Evolutionary conservation across 2,888 invertebrate genomes (phyloP).

Genomic region (Anthophora plumipes): DNA sequence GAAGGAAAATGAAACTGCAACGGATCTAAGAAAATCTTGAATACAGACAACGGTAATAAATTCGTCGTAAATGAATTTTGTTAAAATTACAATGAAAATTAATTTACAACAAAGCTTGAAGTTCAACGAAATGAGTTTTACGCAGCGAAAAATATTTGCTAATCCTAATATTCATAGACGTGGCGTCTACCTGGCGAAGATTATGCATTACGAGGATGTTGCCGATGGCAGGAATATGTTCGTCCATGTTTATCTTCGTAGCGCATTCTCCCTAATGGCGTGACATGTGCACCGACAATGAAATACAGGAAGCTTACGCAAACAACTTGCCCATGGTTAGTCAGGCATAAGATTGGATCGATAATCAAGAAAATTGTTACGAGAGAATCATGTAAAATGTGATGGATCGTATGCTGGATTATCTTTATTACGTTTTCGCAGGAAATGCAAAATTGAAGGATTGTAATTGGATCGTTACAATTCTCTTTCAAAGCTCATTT

Average conservation of each 20-base stretch:
- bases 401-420: background rate
- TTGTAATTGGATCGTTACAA: no score
- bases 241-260: constrained; percentile 7
- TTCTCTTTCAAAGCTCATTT: no score
- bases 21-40: no score
- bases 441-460: no score
- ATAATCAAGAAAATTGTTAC: background rate
- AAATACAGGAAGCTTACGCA: background rate
- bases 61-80: background rate
- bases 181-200: background rate
- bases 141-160: background rate
- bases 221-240: constrained; percentile 17
- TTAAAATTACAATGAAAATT: background rate
- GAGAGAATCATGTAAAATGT: background rate
- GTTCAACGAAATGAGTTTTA: background rate
- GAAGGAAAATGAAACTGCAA: no score
- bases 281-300: constrained; percentile 7
- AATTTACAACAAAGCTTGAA: background rate
- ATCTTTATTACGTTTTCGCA: no score
- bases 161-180: background rate
- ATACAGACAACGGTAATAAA: no score
- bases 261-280: constrained; percentile 11
- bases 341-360: background rate
- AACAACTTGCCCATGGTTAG: background rate
- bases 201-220: background rate